These are phyloP conservation scores for Phylloscopus whistleri DNA, from an alignment of 2,113 vertebrate genomes.

Conservation along the genomic window DNA sequence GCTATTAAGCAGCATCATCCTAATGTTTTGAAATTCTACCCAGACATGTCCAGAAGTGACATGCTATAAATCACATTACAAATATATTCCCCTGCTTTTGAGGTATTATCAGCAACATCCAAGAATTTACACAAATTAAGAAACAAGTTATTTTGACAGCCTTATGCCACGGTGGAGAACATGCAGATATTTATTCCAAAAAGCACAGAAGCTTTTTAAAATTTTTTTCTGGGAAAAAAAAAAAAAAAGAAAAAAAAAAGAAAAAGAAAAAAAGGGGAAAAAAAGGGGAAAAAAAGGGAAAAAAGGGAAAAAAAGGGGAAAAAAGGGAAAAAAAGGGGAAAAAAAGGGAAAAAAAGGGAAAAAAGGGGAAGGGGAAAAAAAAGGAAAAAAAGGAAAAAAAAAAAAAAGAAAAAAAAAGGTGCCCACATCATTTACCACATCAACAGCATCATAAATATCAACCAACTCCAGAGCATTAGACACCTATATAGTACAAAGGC, in stretches of 20 bases:
- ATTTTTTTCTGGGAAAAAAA: not conserved
- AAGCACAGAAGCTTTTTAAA: not conserved
- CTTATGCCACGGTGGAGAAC: not conserved
- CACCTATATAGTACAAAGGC: not conserved
- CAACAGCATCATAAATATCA: not conserved
- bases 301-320: not conserved
- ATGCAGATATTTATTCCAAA: not conserved
- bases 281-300: not conserved
- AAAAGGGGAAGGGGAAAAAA: no score
- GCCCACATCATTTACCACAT: not conserved
- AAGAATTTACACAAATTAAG: not conserved
- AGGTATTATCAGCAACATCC: not conserved
- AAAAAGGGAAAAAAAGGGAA: no score
- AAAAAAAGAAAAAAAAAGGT: not conserved
- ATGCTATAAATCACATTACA: not conserved
- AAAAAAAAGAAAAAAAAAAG: not conserved
- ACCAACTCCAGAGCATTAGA: not conserved
- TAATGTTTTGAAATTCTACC: slow-evolving; percentile 24
- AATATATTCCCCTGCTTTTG: not conserved
- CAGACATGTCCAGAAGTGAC: not conserved
- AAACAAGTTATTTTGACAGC: not conserved
- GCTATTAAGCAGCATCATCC: not conserved
- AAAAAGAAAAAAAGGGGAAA: not conserved
- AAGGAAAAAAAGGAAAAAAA: no score
- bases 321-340: no score